Evolutionary conservation across 35 echinoderm and acorn worm genomes (phyloP).

Genomic region (Lytechinus pictus): DNA sequence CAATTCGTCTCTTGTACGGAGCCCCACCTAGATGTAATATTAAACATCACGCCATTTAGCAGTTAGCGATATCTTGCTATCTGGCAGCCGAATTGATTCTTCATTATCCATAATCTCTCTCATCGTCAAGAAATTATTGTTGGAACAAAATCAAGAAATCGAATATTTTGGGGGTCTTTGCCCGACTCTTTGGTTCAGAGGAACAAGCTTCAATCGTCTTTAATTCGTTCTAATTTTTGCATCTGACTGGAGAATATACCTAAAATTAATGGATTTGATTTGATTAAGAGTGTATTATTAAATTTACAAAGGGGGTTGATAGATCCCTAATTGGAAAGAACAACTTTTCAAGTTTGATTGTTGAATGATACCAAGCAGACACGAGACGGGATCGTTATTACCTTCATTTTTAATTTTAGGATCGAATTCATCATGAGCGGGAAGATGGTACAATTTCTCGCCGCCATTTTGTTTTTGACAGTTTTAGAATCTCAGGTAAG

Average conservation of each 20-base stretch:
- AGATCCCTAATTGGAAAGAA: background rate
- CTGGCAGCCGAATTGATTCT: background rate
- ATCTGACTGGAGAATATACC: too few relatives aligned
- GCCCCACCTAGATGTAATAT: background rate
- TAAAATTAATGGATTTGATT: too few relatives aligned
- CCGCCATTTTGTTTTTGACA: conserved; percentile 31
- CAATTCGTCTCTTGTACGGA: background rate
- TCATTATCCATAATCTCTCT: background rate
- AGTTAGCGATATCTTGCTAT: background rate
- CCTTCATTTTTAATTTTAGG: background rate
- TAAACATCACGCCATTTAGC: background rate
- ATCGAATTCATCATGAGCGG: background rate
- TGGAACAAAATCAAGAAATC: background rate
- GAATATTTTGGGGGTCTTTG: background rate
- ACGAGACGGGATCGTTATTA: background rate
- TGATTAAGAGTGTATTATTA: too few relatives aligned
- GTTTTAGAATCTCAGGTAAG: background rate
- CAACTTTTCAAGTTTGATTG: background rate
- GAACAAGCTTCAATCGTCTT: too few relatives aligned
- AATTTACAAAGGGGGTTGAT: background rate
- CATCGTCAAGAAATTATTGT: background rate
- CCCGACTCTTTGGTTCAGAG: too few relatives aligned
- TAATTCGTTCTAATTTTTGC: too few relatives aligned
- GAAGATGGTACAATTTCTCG: background rate
- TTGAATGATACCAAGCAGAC: background rate